Base-by-base conservation (phyloP, 2,113 vertebrate genomes). In the Pseudorectes ferrugineus region DNA sequence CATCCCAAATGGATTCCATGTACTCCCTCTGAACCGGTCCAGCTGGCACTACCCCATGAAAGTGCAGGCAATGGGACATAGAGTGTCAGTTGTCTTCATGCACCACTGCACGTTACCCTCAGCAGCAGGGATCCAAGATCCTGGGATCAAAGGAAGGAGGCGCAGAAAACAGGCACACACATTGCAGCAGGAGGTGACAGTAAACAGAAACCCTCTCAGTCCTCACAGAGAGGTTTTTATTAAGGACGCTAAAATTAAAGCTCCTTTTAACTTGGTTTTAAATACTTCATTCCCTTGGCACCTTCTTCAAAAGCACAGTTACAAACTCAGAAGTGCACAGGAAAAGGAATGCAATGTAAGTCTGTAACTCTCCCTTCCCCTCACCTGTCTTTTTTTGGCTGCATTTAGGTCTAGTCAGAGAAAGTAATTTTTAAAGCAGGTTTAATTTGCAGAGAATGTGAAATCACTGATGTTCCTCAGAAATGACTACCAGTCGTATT, bases 111-210 rank as follows among this genome's bases (percentile, higher is more conserved):
- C 22, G 14, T 85, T 94, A 88, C 54, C 35, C 74, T 52, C 31
- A 51, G 72, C 85, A 90, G 92, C 14, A 71, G 49, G 28, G 46
- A 96, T 83, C 82, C 78, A 82, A 89, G 85, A 93, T 63, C 93
- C 67, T 29, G 40, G 59, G 79, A 95, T 96, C 92, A 96, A 95
- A 97, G 89, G 81, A 96, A 83, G 55, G 46, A 90, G 63, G 78
- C 1, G 1, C 35, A 74, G 75, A 86, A 94, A 96, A 92, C 85
- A 92, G 93, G 88, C 55, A 78, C 67, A 66, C 38, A 71, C 93
- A 77, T 28, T 90, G 82, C 92, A 93, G 96, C 82, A 85, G 88
- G 89, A 96, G 90, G 83, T 91, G 95, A 94, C 79, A 86, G 88
- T 67, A 96, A 96, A 95, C 85, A 95, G 92, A 95, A 95, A 88